Base-by-base conservation (phyloP, 2,797 vertebrate species). In the Tiaroga cobitis region DNA sequence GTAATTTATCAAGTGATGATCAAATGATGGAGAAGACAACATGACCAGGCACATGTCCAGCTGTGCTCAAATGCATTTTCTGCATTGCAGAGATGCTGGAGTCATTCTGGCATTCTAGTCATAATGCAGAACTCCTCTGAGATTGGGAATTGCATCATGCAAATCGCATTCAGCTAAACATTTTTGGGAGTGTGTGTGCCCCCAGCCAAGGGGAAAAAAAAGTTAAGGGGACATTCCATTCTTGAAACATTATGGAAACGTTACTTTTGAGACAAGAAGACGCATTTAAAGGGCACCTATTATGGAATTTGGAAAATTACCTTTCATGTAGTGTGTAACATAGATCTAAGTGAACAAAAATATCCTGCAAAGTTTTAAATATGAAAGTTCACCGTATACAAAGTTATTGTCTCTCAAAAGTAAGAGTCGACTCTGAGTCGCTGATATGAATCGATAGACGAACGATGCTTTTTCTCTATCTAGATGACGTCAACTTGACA, bases 31-130 rank as follows among this genome's bases (percentile, higher is more conserved):
- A 39, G 75, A 41, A 19, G 75, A 39, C 34, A 26, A 61, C 75
- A 41, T 39, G 56, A 18, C 24, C 15, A 0, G 75, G 54, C 34
- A 26, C 24, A 41, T 61, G n/a, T 77, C 34, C 75, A 78, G 51
- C 3, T 39, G 34, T n/a, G 59, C 39, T 77, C 4, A 54, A 77
- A 9, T 10, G 13, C 49, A 56, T 51, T 56, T 76, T 76, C 49
- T 76, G 49, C 75, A 77, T 59, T 59, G 34, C 51, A 61, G 54
- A 77, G 75, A 77, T 26, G 13, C 54, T 77, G 34, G 24, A 54
- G 26, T 77, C 54, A 77, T 10, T 77, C 34, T 77, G 75, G 54
- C 13, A 61, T 61, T 8, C 15, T 61, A 18, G 49, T 15, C 32
- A 21, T 29, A 54, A 34, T 75, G 32, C 34, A 56, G 18, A 77